Base-by-base conservation (phyloP, 2,888 invertebrate genomes). In the Eueremaeus valkanovi region DNA sequence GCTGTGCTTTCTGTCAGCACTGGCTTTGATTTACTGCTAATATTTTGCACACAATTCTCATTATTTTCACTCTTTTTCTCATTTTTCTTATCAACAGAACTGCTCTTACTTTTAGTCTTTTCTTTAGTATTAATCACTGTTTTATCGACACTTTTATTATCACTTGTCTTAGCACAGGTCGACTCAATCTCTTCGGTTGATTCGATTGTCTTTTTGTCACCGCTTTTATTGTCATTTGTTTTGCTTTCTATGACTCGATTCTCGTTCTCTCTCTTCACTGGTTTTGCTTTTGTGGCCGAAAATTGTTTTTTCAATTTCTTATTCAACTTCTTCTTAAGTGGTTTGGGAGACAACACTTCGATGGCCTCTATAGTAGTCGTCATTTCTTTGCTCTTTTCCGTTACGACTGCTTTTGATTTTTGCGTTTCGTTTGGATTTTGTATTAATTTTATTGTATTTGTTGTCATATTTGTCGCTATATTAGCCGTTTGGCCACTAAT, bases 301-400 rank as follows among this genome's bases (percentile, higher is more conserved):
- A 40, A 40, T 66, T 66, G 36, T 18, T 31, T 58, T 40, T 66
- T 66, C 1, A 21, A 9, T 16, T 21, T 40, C 24, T 66, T 66
- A 21, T 70, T 70, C 24, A 45, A 1, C 21, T 29, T 70, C 8
- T 21, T 36, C 66, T 66, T 66, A 31, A 18, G 6, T 1, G 8
- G 36, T 66, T 36, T 66, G 24, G 33, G 36, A 21, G 66, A 66
- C n/a, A n/a, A n/a, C 6, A 24, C 45, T 9, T 21, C 24, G 16
- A 70, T 29, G 9, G 70, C 13, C 13, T 70, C 70, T 11, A 70
- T 70, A 29, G 70, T 70, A 18, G 70, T 70, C 18, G 70, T 70
- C 36, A 45, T 27, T 18, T 29, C 42, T 18, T 70, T 42, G 0
- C 45, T 1, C 24, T 70, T 70, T 27, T 70, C 27, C 3, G 3